Evolutionary conservation across 1,140 invertebrate genomes (phyloP), one percentile per base, ranked within the genome.

Genomic region (Nephotettix cincticeps): DNA sequence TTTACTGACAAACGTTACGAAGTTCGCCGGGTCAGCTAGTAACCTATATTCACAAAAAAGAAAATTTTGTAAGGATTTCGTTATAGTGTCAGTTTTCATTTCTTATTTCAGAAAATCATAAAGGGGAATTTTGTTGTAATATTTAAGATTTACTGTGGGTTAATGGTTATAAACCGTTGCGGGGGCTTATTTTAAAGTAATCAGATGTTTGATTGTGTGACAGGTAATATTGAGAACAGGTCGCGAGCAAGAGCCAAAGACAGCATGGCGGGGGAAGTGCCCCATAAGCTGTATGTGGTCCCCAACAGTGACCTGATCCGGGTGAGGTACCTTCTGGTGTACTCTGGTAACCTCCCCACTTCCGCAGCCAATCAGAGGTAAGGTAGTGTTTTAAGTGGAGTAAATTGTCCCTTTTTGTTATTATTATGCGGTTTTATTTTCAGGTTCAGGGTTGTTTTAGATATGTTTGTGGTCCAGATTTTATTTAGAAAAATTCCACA

Each of bases 271-370:
- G 85, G 86, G 64, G 85, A 83, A 77, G 83, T 90, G 61, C 89
- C 89, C 43, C 83, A 89, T 66, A 90, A 89, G 74, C 91, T 92
- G 80, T 91, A 89, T 77, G 80, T 93, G 56, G 90, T 92, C 25
- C 85, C 84, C 63, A 93, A 93, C 76, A 91, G 89, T 79, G 91
- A 93, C 75, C 80, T 92, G 69, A 83, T 94, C 13, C 84, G 89
- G 75, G 83, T 94, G 11, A 86, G 91, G 66, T 93, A 94, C 80
- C 80, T 95, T 19, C 81, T 95, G 25, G 84, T 95, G 14, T 95
- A 71, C 45, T n/a, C 65, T 43, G 66, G 61, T 67, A 28, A 43
- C 1, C 27, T 30, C n/a, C 27, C 54, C n/a, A 43, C 43, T 13
- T 58, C 28, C 23, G 13, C 54, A 14, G 14, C 21, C 54, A 58